phyloP scores from a whole-genome alignment of 2,888 invertebrate genomes.

The Acleris holmiana region DNA sequence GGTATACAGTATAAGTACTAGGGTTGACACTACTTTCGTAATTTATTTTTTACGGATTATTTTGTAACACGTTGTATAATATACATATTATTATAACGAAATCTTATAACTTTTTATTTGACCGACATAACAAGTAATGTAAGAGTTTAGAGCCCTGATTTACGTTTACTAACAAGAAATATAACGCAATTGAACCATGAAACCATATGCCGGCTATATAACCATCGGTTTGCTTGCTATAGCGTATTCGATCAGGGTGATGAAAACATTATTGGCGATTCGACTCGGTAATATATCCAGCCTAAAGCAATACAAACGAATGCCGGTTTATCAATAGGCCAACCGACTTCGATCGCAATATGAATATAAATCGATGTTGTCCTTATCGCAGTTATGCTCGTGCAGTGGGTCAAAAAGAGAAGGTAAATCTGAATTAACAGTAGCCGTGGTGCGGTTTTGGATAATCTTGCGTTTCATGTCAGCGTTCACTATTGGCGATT shows the following conservation, averaged over 20 bases:
- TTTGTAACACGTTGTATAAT: too few species aligned
- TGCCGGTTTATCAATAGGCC: constrained; percentile 29
- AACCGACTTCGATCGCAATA: constrained; percentile 19
- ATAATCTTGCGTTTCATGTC: constrained; percentile 19
- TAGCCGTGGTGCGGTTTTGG: constrained; percentile 16
- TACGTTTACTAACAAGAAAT: constrained; percentile 28
- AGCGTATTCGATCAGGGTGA: constrained; percentile 32
- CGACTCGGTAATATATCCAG: constrained; percentile 31
- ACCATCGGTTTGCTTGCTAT: constrained; percentile 26
- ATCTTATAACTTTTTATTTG: too few species aligned
- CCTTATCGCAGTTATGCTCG: constrained; percentile 4
- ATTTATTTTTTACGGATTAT: too few species aligned
- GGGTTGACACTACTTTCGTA: too few species aligned
- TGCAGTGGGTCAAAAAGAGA: constrained; percentile 10
- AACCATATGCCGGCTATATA: constrained; percentile 1
- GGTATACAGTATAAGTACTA: too few species aligned
- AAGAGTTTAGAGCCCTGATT: constrained; percentile 17
- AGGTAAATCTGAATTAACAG: constrained; percentile 2
- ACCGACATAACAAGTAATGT: constrained; percentile 10
- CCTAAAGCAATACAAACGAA: constrained; percentile 38
- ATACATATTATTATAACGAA: too few species aligned
- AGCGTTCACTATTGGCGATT: constrained; percentile 21
- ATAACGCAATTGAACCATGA: constrained; percentile 2
- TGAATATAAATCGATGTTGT: constrained; percentile 24
- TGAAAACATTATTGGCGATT: constrained; percentile 33